Percentiles rank a stretch among this genome's conserved stretches.
These are phyloP conservation scores for Rallus crepitans DNA, from an alignment of 2,797 vertebrate genomes.

Conservation along the genomic window DNA sequence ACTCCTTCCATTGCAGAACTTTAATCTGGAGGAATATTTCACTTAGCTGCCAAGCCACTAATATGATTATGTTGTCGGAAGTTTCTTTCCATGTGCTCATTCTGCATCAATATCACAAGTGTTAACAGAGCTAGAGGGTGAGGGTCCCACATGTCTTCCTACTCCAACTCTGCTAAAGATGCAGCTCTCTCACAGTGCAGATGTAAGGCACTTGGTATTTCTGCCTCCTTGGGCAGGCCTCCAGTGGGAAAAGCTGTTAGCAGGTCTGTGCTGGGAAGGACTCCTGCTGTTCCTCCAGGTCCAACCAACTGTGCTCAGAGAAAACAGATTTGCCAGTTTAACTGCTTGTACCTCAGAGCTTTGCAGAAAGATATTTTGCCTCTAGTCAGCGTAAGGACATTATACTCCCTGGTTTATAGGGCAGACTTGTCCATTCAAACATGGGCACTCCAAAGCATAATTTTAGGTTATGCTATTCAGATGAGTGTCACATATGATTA, in stretches of 20 bases:
- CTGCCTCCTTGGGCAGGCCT: not conserved
- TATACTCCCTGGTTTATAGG: not conserved
- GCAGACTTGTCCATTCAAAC: not conserved
- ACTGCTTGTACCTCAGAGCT: not conserved
- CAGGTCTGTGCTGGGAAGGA: not conserved
- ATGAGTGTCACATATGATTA: not conserved
- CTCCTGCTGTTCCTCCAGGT: not conserved
- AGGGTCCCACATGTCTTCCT: not conserved
- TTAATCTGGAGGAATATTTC: not conserved
- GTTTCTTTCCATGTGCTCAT: not conserved
- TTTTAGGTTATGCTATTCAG: not conserved
- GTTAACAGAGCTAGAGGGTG: not conserved
- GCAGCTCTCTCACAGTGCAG: not conserved
- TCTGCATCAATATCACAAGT: not conserved
- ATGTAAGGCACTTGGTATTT: not conserved
- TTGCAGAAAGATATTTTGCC: not conserved
- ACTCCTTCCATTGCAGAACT: not conserved
- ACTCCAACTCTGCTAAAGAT: not conserved
- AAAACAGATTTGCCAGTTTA: not conserved
- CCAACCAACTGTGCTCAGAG: not conserved
- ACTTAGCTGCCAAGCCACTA: not conserved
- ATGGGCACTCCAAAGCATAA: not conserved
- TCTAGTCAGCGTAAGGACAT: not conserved
- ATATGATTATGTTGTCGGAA: not conserved
- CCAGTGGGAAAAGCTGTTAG: not conserved